Evolutionary conservation across 1,140 invertebrate species (phyloP).

Genomic region (Drosophila ananassae): DNA sequence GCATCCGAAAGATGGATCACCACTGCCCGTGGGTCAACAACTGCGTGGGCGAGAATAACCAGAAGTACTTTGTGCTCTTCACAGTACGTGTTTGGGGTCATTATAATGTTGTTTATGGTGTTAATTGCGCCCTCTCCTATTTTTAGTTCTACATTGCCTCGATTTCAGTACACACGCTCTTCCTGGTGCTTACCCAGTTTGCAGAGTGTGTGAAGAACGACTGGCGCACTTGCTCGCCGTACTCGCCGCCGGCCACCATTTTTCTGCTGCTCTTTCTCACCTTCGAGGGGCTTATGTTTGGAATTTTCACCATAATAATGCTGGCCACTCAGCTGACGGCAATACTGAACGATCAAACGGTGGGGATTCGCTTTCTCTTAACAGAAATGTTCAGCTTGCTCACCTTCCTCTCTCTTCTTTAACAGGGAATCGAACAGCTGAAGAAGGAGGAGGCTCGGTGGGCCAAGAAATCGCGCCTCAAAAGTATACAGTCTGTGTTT

Average conservation of each 20-base stretch:
- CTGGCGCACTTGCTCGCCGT: slow-evolving; percentile 96
- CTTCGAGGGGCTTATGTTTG: slow-evolving; percentile 98
- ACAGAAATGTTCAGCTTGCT: not conserved
- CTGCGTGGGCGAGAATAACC: slow-evolving; percentile 99
- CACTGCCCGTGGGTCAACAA: slow-evolving; percentile 99
- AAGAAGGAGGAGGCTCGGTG: slow-evolving; percentile 97
- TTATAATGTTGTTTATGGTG: not conserved
- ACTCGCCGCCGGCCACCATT: slow-evolving; percentile 97
- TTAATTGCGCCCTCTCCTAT: slow-evolving; percentile 8
- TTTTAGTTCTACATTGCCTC: slow-evolving; percentile 98
- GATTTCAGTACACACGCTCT: slow-evolving; percentile 96
- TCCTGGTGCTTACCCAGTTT: slow-evolving; percentile 97
- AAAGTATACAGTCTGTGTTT: slow-evolving; percentile 97
- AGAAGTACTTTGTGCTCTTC: slow-evolving; percentile 99
- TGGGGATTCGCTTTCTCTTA: slow-evolving; percentile 84
- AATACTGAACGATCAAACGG: slow-evolving; percentile 99
- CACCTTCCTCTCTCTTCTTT: slow-evolving; percentile 36
- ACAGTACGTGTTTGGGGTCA: slow-evolving; percentile 87
- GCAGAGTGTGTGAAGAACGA: slow-evolving; percentile 96
- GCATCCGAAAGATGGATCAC: slow-evolving; percentile 99
- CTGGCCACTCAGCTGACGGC: slow-evolving; percentile 98
- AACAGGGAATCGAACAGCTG: slow-evolving; percentile 96
- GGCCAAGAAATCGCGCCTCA: slow-evolving; percentile 95
- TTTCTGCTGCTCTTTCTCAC: slow-evolving; percentile 97
- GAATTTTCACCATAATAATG: slow-evolving; percentile 99